A percentile compares a stretch with the other conserved stretches of the same genome.
Evolutionary conservation across 2,113 vertebrate genomes (phyloP).

Genomic region (Calcarius ornatus): DNA sequence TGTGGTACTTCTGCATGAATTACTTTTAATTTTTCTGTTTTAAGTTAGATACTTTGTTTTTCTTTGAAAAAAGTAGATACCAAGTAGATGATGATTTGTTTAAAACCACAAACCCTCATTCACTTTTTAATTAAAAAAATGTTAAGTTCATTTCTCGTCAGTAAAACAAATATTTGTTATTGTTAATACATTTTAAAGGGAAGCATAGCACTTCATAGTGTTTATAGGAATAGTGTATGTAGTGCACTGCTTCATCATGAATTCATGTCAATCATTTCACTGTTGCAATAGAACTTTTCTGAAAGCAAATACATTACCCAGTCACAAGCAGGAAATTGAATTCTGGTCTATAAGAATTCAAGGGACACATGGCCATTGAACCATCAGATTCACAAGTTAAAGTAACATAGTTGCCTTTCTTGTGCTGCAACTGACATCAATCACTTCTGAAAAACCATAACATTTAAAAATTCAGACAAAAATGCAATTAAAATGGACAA

Average conservation of each 20-base stretch:
- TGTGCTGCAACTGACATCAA: not conserved
- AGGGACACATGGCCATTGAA: not conserved
- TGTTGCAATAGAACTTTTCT: not conserved
- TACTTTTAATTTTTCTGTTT: constrained; percentile 10
- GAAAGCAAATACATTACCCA: constrained; percentile 10
- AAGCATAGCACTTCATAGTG: not conserved
- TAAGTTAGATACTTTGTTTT: constrained; percentile 21
- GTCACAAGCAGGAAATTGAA: not conserved
- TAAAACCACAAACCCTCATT: constrained; percentile 20
- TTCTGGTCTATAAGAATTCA: not conserved
- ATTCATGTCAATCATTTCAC: not conserved
- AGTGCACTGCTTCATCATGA: not conserved
- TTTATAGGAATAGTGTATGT: not conserved
- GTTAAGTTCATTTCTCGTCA: constrained; percentile 21
- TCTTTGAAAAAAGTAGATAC: not conserved
- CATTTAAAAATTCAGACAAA: not conserved
- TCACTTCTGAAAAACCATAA: not conserved
- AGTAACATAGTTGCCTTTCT: not conserved
- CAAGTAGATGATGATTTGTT: constrained; percentile 11
- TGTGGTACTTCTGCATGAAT: not conserved
- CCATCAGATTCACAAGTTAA: not conserved
- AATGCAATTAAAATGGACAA: not conserved
- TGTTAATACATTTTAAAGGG: constrained; percentile 27
- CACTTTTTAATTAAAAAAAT: constrained; percentile 54
- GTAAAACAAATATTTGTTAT: constrained; percentile 60